Base-by-base conservation (phyloP, 2,888 invertebrate genomes). In the Arenicola marina region DNA sequence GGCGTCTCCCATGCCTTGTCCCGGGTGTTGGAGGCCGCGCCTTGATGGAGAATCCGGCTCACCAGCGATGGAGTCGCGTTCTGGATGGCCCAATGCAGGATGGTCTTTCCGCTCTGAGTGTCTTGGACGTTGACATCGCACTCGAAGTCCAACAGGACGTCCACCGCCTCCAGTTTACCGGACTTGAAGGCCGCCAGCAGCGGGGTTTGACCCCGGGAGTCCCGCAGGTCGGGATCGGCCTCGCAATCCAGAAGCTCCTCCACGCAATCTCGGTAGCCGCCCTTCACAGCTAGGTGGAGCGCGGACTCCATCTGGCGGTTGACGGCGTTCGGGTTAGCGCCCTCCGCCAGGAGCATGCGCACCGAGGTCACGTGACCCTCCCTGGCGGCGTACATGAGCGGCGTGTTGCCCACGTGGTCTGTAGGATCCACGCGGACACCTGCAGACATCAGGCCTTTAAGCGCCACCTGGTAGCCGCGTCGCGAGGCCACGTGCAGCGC, bases 261-360 rank as follows among this genome's bases (percentile, higher is more conserved):
- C 2, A 76, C 72, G 68, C 73, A 67, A 15, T 71, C 63, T 31
- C 74, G 71, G 56, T 76, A 75, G 68, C 77, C 76, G 51, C 73
- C 72, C 31, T 72, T 69, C 1, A 75, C 75, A 29, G 76, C 76
- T 56, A 79, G 70, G 58, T 77, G 78, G 48, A 78, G 66, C 0
- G 73, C 64, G n/a, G 75, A 73, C 34, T 74, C 73, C 7, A 71
- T 72, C 38, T 62, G 68, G 0, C 66, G 59, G 53, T 75, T 78
- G 43, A 63, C 64, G 32, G 68, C 66, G 56, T 75, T 72, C 1
- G 75, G 70, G 58, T 75, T 34, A 2, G 78, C 78, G 4, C 75
- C 76, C 26, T 73, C 72, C 48, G 74, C 61, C 4, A 80, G 64
- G 11, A 79, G 67, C 2, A 67, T 60, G 32, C 72, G 70, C 1